Percentiles rank a stretch among this genome's conserved stretches.
phyloP scores from a whole-genome alignment of 2,888 invertebrate genomes.

The Synergus itoensis region DNA sequence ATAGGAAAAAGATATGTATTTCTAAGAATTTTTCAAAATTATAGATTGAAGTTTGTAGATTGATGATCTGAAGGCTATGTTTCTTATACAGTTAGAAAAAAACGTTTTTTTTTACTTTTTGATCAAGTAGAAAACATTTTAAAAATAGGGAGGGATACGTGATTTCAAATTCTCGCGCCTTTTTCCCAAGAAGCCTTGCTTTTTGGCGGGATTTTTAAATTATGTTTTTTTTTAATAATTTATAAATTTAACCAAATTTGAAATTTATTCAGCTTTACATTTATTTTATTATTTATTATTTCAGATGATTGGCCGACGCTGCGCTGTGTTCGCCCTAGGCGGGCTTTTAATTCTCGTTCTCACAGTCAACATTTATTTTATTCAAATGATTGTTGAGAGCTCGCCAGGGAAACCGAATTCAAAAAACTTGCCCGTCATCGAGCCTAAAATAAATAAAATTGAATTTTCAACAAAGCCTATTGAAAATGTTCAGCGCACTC shows the following conservation, averaged over 20 bases:
- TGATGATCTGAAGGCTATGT: background rate
- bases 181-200: background rate
- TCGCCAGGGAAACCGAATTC: conserved; percentile 64
- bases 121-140: background rate
- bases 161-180: conserved; percentile 35
- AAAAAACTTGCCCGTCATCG: conserved; percentile 59
- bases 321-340: conserved; percentile 71
- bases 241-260: background rate
- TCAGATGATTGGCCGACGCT: conserved; percentile 76
- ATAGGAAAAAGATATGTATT: background rate
- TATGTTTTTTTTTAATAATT: background rate
- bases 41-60: background rate
- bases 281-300: conserved; percentile 44
- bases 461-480: conserved; percentile 50
- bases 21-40: background rate
- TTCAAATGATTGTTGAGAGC: conserved; percentile 75
- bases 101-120: background rate
- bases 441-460: conserved; percentile 59
- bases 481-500: conserved; percentile 51
- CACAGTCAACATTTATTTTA: conserved; percentile 74
- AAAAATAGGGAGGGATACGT: background rate
- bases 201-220: background rate
- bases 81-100: background rate
- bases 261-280: background rate
- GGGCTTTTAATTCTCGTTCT: conserved; percentile 74